Conservation (phyloP, 2,888 invertebrate species). For the Nycteola revayana region DNA sequence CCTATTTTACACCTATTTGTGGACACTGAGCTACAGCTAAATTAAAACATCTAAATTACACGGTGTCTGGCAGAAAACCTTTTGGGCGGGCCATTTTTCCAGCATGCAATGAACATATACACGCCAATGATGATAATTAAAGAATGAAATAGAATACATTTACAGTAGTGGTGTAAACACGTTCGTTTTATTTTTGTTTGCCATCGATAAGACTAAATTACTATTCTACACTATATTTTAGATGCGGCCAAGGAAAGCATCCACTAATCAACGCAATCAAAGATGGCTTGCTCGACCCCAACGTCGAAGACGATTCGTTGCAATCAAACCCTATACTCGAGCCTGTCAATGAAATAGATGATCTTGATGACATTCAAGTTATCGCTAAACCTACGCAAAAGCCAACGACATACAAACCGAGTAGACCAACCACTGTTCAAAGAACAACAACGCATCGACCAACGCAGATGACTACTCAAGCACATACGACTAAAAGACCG, state of each 20-base stretch:
- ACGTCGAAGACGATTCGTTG: slow-evolving; percentile 40
- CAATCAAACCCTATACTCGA: slow-evolving; percentile 43
- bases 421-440: not conserved
- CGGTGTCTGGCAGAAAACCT: too few relatives aligned
- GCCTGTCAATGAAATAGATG: slow-evolving; percentile 55
- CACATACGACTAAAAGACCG: slow-evolving; percentile 48
- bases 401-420: slow-evolving; percentile 7
- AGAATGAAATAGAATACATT: too few relatives aligned
- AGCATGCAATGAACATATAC: too few relatives aligned
- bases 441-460: slow-evolving; percentile 20
- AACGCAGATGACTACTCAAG: slow-evolving; percentile 31
- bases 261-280: slow-evolving; percentile 91
- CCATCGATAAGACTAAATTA: not conserved
- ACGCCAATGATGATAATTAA: too few relatives aligned
- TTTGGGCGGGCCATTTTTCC: too few relatives aligned
- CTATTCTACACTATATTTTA: too few relatives aligned
- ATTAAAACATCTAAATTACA: too few relatives aligned
- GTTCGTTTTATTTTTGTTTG: too few relatives aligned
- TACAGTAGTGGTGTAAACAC: too few relatives aligned
- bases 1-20: too few relatives aligned
- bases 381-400: slow-evolving; percentile 29
- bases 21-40: too few relatives aligned
- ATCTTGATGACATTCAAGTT: slow-evolving; percentile 68
- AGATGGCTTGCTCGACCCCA: slow-evolving; percentile 83
- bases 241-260: slow-evolving; percentile 90